These are phyloP conservation scores for Lates japonicus DNA, from an alignment of 2,797 vertebrate genomes.

Conservation along the genomic window DNA sequence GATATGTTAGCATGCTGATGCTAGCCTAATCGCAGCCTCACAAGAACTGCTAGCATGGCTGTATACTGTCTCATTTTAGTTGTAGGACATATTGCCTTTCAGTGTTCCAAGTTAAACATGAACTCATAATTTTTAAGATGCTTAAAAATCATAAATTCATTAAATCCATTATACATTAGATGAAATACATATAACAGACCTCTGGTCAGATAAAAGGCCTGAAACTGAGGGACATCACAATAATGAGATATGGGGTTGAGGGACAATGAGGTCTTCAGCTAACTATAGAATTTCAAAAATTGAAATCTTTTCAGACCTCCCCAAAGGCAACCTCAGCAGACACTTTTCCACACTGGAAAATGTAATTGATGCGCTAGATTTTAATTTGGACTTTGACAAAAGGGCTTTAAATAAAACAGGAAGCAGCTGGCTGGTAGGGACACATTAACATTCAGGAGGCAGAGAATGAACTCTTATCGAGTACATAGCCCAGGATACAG, in stretches of 20 bases:
- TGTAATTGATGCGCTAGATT: conserved; percentile 64
- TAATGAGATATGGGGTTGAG: conserved; percentile 55
- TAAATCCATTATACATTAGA: conserved; percentile 5
- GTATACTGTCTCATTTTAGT: background rate
- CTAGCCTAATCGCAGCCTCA: background rate
- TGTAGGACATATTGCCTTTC: background rate
- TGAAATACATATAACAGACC: background rate
- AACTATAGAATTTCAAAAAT: conserved; percentile 41
- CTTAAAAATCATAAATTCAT: background rate
- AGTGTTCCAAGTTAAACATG: background rate
- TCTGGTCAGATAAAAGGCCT: conserved; percentile 1
- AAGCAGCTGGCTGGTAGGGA: conserved; percentile 48
- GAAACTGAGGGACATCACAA: conserved; percentile 29
- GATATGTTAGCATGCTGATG: background rate
- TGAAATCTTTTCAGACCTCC: conserved; percentile 37
- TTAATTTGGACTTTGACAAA: conserved; percentile 74
- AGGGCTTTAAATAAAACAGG: conserved; percentile 64
- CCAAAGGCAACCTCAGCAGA: conserved; percentile 23
- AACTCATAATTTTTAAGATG: background rate
- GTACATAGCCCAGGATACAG: conserved; percentile 22
- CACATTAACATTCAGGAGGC: conserved; percentile 61
- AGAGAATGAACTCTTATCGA: conserved; percentile 30
- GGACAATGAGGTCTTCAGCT: conserved; percentile 29
- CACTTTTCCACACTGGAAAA: conserved; percentile 48
- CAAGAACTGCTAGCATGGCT: background rate